Base-by-base conservation (phyloP, 2,113 vertebrate genomes). In the Balaeniceps rex region DNA sequence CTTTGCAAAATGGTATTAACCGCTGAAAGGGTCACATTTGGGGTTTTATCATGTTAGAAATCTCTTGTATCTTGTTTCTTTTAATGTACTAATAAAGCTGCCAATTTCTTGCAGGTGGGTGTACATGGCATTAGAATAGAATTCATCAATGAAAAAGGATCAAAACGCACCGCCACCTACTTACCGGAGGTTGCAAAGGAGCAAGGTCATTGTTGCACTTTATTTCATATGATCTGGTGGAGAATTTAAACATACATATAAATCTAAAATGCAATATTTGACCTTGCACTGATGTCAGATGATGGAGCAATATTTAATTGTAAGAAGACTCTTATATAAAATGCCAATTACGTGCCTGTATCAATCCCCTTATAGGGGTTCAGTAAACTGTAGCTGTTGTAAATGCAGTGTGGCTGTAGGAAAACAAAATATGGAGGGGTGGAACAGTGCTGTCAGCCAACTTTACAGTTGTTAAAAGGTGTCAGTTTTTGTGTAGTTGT, bases 81-180 rank as follows among this genome's bases (percentile, higher is more conserved):
- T 28, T 21, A 33, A 47, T 96, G 68, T 96, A 79, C 97, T 98
- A 97, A 98, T 84, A 74, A 95, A 98, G 96, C 92, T 98, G 96
- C 97, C 66, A 0, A 38, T 98, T 97, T 98, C 97, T 98, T 98
- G 91, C 98, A 99, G 99, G 99, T 99, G 99, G 99, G 99, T 98
- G 99, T 99, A 97, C 99, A 99, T 96, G 99, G 99, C 98, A 99
- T 99, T 99, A 99, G 99, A 98, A 99, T 99, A 99, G 99, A 99
- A 98, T 99, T 99, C 99, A 99, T 99, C 99, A 99, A 99, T 98
- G 99, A 99, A 99, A 99, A 99, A 99, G 99, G 99, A 99, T 99
- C 99, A 98, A 99, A 99, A 98, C 99, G 99, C 98, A 99, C 99
- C 96, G 99, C 99, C 99, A 99, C 99, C 98, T 99, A 99, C 98